Evolutionary conservation across 2,113 vertebrate genomes (phyloP), one percentile per base, ranked within the genome.

Genomic region (Podocnemis expansa): DNA sequence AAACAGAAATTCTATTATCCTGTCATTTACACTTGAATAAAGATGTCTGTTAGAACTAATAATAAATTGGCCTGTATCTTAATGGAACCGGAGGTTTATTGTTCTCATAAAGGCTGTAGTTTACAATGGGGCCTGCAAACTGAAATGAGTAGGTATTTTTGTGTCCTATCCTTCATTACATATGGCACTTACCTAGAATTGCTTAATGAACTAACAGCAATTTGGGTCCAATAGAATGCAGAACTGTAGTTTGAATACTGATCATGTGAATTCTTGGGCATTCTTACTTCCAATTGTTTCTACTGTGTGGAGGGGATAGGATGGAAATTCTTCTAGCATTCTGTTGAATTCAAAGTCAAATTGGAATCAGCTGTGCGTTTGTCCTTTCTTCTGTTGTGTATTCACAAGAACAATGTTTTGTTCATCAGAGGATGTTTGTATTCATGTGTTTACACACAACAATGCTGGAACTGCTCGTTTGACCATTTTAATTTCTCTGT

Each of bases 1-100:
- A 97, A 97, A 96, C 95, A 97, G 82, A 87, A 87, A 67, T 91
- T 96, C 87, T 95, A 95, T 97, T 94, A 97, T 86, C 93, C 76
- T 96, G 96, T 94, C 96, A 96, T 94, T 94, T 97, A 73, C 89
- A 93, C 89, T 96, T 88, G 94, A 97, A 96, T 96, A 96, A 94
- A 85, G 93, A 90, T 87, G 94, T 97, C 96, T 97, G 92, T 54
- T 96, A 91, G 81, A 95, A 90, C 88, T 93, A 93, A 95, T 96
- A 97, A 96, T 96, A 96, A 96, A 88, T 96, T 93, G 92, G 81
- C 85, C 81, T 96, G 96, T 52, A 88, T 96, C 95, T 96, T 87
- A 85, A 87, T 85, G 52, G 94, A 87, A 19, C 70, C 67, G 70
- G 31, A 56, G 80, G 34, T 85, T 93, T 96, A 34, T 82, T 96